Evolutionary conservation across 2,797 vertebrate species (phyloP), one percentile per base, ranked within the genome.

Genomic region (Botia kubotai): DNA sequence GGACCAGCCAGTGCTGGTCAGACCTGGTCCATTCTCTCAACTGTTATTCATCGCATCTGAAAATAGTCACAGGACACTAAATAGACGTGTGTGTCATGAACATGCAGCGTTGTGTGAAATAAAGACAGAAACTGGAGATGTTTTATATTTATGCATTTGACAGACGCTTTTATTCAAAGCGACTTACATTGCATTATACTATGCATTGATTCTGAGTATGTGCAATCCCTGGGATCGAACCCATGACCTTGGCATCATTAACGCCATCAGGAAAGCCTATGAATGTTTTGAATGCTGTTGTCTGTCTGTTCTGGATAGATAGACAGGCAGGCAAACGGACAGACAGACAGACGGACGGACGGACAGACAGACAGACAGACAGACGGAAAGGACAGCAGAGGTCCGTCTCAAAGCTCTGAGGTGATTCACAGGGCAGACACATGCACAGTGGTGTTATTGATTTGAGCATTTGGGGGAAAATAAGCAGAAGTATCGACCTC

Each of bases 91-190:
- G 36, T 58, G 33, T 26, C 53, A 55, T 57, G 53, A 70, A 71
- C 72, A 72, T 16, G 75, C 81, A 74, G 69, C 72, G 70, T 53
- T 83, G 53, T 43, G 46, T 74, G 75, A 83, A 83, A 69, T 70
- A 46, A 65, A 79, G 76, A 74, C 21, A 23, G 77, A 62, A 72
- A 79, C 68, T 63, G 17, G 66, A 26, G 23, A 26, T 26, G 23
- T 26, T 26, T 26, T 26, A 26, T 26, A 26, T 26, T 26, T 26
- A 26, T 2, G 23, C 23, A 26, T 26, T 26, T 26, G 23, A 26
- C 23, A 26, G 23, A 26, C 23, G 2, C 23, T 26, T 26, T 26
- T 26, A 26, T 26, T 26, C 23, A 26, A 26, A 26, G 23, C 23
- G 23, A 26, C 23, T 26, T 26, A 26, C 23, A 26, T 26, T 26